These are phyloP conservation scores for Neodon shergylaensis DNA, from an alignment of 2,113 vertebrate species.

Conservation along the genomic window DNA sequence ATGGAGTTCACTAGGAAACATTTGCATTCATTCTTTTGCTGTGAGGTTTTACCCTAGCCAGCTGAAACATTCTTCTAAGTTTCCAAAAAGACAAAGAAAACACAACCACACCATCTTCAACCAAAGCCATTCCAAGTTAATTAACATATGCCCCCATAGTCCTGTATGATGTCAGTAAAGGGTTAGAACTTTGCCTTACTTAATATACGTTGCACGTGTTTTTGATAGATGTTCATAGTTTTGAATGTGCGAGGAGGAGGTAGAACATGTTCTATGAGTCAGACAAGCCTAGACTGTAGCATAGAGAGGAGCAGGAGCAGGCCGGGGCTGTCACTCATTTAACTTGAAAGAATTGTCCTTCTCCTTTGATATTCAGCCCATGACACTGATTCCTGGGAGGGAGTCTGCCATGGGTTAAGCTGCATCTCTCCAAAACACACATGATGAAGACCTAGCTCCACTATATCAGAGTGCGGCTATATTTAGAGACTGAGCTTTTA, in stretches of 20 bases:
- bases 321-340: not conserved
- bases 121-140: not conserved
- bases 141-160: not conserved
- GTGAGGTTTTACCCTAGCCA: constrained; percentile 13
- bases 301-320: not conserved
- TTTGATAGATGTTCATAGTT: constrained; percentile 36
- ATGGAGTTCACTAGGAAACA: constrained; percentile 13
- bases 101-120: constrained; percentile 28
- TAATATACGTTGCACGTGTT: not conserved
- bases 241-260: not conserved
- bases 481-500: not conserved
- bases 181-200: not conserved
- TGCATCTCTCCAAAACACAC: not conserved
- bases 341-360: not conserved
- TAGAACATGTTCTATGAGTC: not conserved
- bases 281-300: not conserved
- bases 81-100: constrained; percentile 46
- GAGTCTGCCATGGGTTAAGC: not conserved
- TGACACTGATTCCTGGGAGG: not conserved
- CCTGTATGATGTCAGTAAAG: not conserved
- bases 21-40: constrained; percentile 33
- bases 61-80: constrained; percentile 21
- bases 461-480: not conserved
- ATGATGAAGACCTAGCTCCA: not conserved
- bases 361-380: not conserved